phyloP scores from a whole-genome alignment of 2,113 vertebrate genomes.

The Cinclus cinclus region DNA sequence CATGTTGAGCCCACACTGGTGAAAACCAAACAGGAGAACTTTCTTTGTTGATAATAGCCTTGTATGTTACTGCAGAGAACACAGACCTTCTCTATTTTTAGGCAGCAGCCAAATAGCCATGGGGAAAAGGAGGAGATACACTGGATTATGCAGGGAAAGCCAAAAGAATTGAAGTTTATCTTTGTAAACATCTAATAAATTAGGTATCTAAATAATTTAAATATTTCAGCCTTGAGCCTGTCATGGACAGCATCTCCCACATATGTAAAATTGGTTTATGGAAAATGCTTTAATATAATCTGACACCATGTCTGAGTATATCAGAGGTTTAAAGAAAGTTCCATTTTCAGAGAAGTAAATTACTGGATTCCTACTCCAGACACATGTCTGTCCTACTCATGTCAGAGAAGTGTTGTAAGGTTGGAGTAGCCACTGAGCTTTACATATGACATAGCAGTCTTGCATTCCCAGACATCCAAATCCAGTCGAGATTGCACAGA shows the following conservation, averaged over 20 bases:
- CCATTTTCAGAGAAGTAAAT: background rate
- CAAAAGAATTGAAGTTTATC: background rate
- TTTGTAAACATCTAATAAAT: background rate
- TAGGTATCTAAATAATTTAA: background rate
- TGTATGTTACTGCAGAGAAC: background rate
- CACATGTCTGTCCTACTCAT: background rate
- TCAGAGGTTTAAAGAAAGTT: constrained; percentile 12
- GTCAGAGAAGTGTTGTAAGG: background rate
- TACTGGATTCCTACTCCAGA: background rate
- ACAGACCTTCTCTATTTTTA: background rate
- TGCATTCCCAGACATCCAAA: background rate
- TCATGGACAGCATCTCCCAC: background rate
- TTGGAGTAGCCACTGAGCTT: background rate
- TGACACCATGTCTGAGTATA: constrained; percentile 36
- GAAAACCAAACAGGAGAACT: background rate
- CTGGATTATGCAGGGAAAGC: background rate
- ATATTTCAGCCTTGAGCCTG: constrained; percentile 2
- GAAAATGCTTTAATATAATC: constrained; percentile 26
- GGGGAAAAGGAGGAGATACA: background rate
- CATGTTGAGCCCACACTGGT: background rate
- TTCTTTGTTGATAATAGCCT: background rate
- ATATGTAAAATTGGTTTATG: background rate
- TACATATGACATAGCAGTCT: background rate
- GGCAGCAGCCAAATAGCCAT: background rate
- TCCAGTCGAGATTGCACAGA: background rate